These are phyloP conservation scores for Psophia crepitans DNA, from an alignment of 2,113 vertebrate genomes.

Conservation along the genomic window DNA sequence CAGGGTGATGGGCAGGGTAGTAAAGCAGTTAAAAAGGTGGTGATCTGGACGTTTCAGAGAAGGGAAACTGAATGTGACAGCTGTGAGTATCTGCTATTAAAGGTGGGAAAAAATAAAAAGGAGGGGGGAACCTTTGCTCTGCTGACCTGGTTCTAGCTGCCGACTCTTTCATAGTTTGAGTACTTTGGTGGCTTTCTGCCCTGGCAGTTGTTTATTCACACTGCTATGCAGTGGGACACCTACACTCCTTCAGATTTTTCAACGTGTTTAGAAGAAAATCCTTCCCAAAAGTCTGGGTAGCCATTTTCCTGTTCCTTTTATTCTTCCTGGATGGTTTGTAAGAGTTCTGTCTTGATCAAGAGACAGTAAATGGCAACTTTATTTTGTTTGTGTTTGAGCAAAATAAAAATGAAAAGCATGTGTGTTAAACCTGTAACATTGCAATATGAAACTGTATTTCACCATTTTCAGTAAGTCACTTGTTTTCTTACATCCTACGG, in stretches of 20 bases:
- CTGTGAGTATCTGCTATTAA: background rate
- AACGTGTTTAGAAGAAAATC: background rate
- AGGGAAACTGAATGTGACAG: background rate
- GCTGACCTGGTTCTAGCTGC: background rate
- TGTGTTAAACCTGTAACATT: background rate
- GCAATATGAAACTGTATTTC: background rate
- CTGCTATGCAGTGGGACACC: background rate
- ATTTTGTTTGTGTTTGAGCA: background rate
- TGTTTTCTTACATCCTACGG: background rate
- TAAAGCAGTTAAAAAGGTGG: background rate
- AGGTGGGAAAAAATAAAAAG: background rate
- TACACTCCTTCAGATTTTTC: background rate
- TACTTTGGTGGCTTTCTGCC: background rate
- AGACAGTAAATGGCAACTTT: background rate
- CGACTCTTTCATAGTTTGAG: background rate
- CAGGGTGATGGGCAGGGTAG: background rate
- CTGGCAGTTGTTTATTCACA: background rate
- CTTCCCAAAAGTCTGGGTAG: background rate
- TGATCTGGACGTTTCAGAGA: background rate
- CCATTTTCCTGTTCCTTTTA: background rate
- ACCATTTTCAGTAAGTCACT: background rate
- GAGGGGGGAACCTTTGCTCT: background rate
- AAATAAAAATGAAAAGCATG: background rate
- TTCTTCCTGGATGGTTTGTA: background rate
- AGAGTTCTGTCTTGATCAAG: background rate